Conservation (phyloP, 2,797 vertebrate genomes). For the Falco columbarius region DNA sequence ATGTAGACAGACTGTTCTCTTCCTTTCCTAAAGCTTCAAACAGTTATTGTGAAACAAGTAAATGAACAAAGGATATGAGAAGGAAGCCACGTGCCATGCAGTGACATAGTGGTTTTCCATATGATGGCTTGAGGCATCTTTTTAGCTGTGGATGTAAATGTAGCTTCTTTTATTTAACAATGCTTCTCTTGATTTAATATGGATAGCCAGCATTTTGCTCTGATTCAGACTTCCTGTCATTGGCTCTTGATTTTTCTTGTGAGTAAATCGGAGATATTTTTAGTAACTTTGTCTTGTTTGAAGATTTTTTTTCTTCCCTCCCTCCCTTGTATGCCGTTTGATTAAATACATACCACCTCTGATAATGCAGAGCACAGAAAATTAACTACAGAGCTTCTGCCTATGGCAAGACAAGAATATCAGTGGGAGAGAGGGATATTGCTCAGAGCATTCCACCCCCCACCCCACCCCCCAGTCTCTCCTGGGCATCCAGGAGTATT, state of each 20-base stretch:
- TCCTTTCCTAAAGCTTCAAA: neutral
- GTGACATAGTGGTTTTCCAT: slow-evolving; percentile 34
- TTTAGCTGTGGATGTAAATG: neutral
- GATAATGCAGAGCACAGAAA: neutral
- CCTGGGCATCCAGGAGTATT: neutral
- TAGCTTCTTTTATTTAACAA: slow-evolving; percentile 23
- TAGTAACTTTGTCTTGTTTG: neutral
- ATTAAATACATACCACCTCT: neutral
- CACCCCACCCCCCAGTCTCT: neutral
- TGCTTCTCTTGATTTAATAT: slow-evolving; percentile 18
- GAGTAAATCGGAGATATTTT: neutral
- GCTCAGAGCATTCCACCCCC: neutral
- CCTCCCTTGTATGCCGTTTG: neutral
- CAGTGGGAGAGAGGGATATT: neutral
- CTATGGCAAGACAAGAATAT: neutral
- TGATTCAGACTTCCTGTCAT: neutral
- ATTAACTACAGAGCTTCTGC: neutral
- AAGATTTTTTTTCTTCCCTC: neutral
- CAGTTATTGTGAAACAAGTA: slow-evolving; percentile 38
- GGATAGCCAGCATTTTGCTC: neutral
- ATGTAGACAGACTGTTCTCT: neutral
- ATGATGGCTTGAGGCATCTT: slow-evolving; percentile 37
- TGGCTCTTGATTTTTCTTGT: neutral
- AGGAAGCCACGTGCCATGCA: slow-evolving; percentile 24
- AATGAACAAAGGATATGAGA: slow-evolving; percentile 10